phyloP scores from a whole-genome alignment of 2,888 invertebrate species.

The Papilio elwesi region DNA sequence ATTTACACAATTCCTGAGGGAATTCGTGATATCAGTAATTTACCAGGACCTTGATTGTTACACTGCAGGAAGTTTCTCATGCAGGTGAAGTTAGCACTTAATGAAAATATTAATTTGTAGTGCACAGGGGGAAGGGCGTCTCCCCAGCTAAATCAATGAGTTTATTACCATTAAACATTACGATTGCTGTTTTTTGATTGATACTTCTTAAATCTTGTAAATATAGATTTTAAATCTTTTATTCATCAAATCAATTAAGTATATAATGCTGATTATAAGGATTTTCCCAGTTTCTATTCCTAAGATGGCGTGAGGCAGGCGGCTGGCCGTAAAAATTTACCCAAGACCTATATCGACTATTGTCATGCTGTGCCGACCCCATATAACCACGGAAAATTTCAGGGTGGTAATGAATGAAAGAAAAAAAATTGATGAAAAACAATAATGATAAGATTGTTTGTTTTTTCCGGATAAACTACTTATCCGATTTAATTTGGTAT shows the following conservation, averaged over 20 bases:
- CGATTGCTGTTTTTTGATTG: not conserved
- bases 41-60: constrained; percentile 2
- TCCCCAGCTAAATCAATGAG: constrained; percentile 4
- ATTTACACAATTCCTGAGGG: not conserved
- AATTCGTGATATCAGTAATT: not conserved
- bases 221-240: not conserved
- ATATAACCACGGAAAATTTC: no score
- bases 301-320: no score
- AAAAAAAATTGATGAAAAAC: no score
- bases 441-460: no score
- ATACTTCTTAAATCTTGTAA: not conserved
- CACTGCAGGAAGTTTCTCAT: constrained; percentile 13
- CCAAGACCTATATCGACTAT: no score
- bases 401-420: no score
- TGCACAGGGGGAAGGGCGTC: constrained; percentile 12
- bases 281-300: no score
- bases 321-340: no score
- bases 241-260: not conserved
- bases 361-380: no score
- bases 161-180: not conserved
- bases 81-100: constrained; percentile 15
- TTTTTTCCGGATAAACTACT: no score
- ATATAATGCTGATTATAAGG: not conserved
- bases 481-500: no score
- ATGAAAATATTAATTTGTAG: constrained; percentile 19